phyloP scores from a whole-genome alignment of 2,888 invertebrate genomes.

The Ophioninae sp. region DNA sequence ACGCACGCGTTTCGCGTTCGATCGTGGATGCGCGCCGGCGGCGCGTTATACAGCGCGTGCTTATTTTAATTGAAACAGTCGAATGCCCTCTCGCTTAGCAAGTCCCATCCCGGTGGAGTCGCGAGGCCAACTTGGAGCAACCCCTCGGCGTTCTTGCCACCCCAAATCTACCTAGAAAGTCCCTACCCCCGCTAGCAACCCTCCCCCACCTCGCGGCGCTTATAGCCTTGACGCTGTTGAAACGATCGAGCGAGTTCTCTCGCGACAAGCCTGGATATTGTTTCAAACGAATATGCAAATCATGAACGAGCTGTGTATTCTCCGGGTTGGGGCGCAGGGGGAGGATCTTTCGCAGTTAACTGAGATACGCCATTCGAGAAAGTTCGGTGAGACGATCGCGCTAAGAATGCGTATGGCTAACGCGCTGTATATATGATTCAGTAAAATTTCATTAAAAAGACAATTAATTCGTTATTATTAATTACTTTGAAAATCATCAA shows the following conservation, averaged over 20 bases:
- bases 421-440: too few species aligned
- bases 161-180: slow-evolving; percentile 44
- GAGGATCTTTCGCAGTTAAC: slow-evolving; percentile 36
- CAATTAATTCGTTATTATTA: too few species aligned
- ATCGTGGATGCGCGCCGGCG: slow-evolving; percentile 7
- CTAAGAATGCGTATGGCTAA: too few species aligned
- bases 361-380: slow-evolving; percentile 37
- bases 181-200: not conserved
- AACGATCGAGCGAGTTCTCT: slow-evolving; percentile 71
- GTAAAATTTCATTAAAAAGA: too few species aligned
- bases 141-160: slow-evolving; percentile 63
- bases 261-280: slow-evolving; percentile 76
- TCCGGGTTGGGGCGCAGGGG: slow-evolving; percentile 10
- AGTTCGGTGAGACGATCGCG: too few species aligned
- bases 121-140: slow-evolving; percentile 52
- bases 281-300: slow-evolving; percentile 81
- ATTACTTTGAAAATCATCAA: too few species aligned
- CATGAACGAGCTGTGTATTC: slow-evolving; percentile 71
- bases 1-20: not conserved
- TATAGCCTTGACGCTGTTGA: slow-evolving; percentile 66
- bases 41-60: slow-evolving; percentile 65
- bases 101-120: slow-evolving; percentile 50
- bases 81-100: slow-evolving; percentile 64
- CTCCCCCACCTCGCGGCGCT: not conserved
- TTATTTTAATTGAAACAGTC: slow-evolving; percentile 80